These are phyloP conservation scores for Mastigias papua DNA, from an alignment of 30 jellyfish, hydroid and myxozoan species.

Conservation along the genomic window DNA sequence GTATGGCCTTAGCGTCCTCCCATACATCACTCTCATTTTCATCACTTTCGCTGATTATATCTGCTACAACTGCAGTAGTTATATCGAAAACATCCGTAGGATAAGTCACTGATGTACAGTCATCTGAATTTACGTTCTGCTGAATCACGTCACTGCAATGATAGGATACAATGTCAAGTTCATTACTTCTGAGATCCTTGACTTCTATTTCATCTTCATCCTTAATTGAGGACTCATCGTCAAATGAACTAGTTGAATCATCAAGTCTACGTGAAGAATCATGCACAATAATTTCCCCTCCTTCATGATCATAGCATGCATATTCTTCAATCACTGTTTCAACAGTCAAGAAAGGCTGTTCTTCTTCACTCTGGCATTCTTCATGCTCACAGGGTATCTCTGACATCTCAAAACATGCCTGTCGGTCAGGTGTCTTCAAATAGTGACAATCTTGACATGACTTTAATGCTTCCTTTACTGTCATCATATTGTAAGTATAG, in stretches of 20 bases:
- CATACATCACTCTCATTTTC: conserved; percentile 87
- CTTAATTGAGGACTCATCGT: conserved; percentile 2
- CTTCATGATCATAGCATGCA: conserved; percentile 80
- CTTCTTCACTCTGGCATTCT: neutral
- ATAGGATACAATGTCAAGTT: conserved; percentile 83
- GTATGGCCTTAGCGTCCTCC: conserved; percentile 99
- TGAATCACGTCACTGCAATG: conserved; percentile 85
- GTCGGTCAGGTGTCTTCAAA: conserved; percentile 78
- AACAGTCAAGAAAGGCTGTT: conserved; percentile 76
- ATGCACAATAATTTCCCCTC: conserved; percentile 51
- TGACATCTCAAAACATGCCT: conserved; percentile 74
- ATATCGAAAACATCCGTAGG: conserved; percentile 90
- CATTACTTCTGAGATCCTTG: conserved; percentile 42
- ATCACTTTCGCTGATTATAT: conserved; percentile 85
- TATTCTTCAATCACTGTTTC: conserved; percentile 78
- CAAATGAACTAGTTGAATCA: neutral
- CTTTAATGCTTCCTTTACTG: conserved; percentile 82
- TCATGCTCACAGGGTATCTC: conserved; percentile 1
- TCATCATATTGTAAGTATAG: conserved; percentile 77
- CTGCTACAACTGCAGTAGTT: conserved; percentile 79
- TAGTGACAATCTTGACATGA: conserved; percentile 66
- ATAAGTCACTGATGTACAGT: conserved; percentile 44
- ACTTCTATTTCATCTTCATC: conserved; percentile 34
- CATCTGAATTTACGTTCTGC: conserved; percentile 64
- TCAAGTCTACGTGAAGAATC: neutral